phyloP scores from a whole-genome alignment of 2,113 vertebrate species.

The Ageneiosus marmoratus region DNA sequence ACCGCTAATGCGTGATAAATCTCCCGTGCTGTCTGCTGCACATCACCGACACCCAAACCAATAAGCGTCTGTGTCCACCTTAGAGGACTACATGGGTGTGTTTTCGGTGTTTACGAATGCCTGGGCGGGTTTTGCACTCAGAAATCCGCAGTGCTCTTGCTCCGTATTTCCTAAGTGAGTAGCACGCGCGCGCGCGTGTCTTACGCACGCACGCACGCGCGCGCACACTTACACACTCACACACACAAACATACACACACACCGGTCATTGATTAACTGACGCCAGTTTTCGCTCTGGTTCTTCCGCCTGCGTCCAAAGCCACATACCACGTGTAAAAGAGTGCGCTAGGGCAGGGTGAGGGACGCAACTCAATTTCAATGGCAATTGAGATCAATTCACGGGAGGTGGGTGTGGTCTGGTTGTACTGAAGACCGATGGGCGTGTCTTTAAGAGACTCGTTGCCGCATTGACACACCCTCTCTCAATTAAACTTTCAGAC shows the following conservation, averaged over 20 bases:
- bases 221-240: no score
- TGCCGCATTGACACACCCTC: background rate
- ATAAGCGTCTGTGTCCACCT: background rate
- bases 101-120: background rate
- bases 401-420: background rate
- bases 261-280: conserved; percentile 12
- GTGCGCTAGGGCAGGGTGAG: background rate
- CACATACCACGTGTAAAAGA: background rate
- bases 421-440: background rate
- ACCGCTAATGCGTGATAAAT: background rate
- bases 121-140: conserved; percentile 6
- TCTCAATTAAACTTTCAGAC: background rate
- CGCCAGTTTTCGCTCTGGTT: background rate
- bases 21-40: background rate
- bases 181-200: background rate
- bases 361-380: background rate
- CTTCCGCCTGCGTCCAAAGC: background rate
- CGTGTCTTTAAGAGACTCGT: background rate
- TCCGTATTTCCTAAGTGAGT: background rate
- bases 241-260: background rate
- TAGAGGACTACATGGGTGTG: background rate
- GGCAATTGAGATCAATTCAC: background rate
- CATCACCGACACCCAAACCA: background rate
- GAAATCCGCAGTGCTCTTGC: conserved; percentile 27
- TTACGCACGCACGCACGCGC: background rate